phyloP scores from a whole-genome alignment of 2,113 vertebrate genomes.

The Arenaria interpres region DNA sequence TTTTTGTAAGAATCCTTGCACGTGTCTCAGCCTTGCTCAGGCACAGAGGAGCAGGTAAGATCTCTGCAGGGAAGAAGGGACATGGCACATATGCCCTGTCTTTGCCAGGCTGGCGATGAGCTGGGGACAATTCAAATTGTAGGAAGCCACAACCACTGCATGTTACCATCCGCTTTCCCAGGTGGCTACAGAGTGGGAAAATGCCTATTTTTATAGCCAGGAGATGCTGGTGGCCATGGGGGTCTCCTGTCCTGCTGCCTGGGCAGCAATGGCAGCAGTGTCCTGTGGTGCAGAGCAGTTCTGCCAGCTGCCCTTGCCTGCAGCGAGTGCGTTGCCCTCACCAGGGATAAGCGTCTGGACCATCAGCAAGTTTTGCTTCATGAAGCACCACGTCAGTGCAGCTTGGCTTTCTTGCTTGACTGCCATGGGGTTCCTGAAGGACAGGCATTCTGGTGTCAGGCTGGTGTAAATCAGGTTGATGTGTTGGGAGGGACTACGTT shows the following conservation, averaged over 20 bases:
- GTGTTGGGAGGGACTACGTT: not conserved
- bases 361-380: not conserved
- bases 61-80: not conserved
- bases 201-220: not conserved
- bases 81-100: accelerated
- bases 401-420: not conserved
- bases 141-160: not conserved
- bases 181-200: not conserved
- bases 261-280: not conserved
- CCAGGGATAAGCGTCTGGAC: not conserved
- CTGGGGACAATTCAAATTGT: not conserved
- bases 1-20: not conserved
- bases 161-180: not conserved
- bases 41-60: not conserved
- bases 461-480: not conserved
- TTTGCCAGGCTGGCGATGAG: not conserved
- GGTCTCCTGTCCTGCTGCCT: not conserved
- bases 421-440: accelerated
- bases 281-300: not conserved
- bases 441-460: accelerated
- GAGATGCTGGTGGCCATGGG: not conserved
- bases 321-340: accelerated
- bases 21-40: not conserved
- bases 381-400: accelerated
- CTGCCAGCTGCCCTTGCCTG: accelerated